phyloP scores from a whole-genome alignment of 2,888 invertebrate species.

The Drosophila flavopinicola region DNA sequence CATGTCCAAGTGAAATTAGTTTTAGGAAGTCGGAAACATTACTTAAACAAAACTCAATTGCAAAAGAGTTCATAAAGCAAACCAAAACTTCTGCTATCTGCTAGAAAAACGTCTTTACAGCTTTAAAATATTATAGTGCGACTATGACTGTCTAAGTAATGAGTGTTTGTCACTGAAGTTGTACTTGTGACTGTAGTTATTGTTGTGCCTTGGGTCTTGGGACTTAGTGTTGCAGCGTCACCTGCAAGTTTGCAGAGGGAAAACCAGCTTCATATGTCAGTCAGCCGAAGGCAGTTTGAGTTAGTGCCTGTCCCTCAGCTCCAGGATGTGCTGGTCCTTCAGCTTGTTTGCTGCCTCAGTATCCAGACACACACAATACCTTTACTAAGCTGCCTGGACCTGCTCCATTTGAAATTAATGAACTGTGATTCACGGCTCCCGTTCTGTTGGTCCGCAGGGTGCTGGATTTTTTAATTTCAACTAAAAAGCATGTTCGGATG shows the following conservation, averaged over 20 bases:
- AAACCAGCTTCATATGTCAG: constrained; percentile 23
- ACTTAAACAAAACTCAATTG: too few species aligned
- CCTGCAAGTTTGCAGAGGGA: background rate
- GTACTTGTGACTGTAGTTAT: background rate
- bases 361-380: constrained; percentile 14
- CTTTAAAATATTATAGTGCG: background rate
- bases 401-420: constrained; percentile 72
- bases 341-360: constrained; percentile 28
- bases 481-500: constrained; percentile 71
- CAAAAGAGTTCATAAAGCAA: too few species aligned
- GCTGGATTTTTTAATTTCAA: constrained; percentile 60
- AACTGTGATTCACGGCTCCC: constrained; percentile 58
- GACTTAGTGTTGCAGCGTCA: background rate
- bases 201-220: background rate
- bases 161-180: background rate
- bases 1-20: too few species aligned
- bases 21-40: too few species aligned
- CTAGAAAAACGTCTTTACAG: background rate
- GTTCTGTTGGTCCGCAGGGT: constrained; percentile 6
- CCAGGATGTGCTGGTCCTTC: background rate
- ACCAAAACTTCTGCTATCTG: too few species aligned
- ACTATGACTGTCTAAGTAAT: background rate
- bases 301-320: constrained; percentile 4
- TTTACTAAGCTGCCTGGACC: constrained; percentile 12
- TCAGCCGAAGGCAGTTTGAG: constrained; percentile 5